Percentiles rank a stretch among this genome's conserved stretches.
Conservation (phyloP, 2,888 invertebrate genomes). For the Unio pictorum region DNA sequence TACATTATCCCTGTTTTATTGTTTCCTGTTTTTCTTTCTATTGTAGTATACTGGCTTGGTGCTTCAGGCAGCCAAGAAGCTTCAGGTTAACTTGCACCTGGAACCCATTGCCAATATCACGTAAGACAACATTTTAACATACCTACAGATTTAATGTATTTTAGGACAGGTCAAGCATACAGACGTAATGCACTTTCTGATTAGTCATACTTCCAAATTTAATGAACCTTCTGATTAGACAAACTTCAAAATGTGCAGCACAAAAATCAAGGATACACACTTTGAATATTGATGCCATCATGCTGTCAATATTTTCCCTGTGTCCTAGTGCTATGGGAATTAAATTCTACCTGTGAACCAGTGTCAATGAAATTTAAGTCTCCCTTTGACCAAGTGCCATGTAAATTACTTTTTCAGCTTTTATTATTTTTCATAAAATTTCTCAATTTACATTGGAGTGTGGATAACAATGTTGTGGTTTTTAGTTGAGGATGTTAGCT, state of each 20-base stretch:
- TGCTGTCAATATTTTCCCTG: no score
- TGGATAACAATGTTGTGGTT: no score
- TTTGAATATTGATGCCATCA: no score
- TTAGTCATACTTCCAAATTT: background rate
- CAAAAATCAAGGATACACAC: no score
- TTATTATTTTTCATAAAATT: no score
- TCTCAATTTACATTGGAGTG: no score
- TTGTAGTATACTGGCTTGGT: slow-evolving; percentile 62
- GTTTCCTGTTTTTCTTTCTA: slow-evolving; percentile 75
- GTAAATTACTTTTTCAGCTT: no score
- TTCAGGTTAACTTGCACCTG: slow-evolving; percentile 62
- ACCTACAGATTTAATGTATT: background rate
- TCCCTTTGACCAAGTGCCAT: no score
- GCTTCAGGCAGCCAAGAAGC: slow-evolving; percentile 56
- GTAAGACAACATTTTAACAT: slow-evolving; percentile 29
- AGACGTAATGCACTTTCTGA: background rate
- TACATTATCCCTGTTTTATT: slow-evolving; percentile 77
- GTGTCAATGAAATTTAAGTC: no score
- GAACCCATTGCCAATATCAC: slow-evolving; percentile 41
- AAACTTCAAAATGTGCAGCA: background rate
- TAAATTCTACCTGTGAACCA: no score
- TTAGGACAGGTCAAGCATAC: background rate
- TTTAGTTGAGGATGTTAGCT: no score
- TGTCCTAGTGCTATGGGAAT: no score
- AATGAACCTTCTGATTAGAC: background rate